Percentiles rank a stretch among this genome's conserved stretches.
These are phyloP conservation scores for Patella depressa DNA, from an alignment of 2,888 invertebrate species.

Conservation along the genomic window DNA sequence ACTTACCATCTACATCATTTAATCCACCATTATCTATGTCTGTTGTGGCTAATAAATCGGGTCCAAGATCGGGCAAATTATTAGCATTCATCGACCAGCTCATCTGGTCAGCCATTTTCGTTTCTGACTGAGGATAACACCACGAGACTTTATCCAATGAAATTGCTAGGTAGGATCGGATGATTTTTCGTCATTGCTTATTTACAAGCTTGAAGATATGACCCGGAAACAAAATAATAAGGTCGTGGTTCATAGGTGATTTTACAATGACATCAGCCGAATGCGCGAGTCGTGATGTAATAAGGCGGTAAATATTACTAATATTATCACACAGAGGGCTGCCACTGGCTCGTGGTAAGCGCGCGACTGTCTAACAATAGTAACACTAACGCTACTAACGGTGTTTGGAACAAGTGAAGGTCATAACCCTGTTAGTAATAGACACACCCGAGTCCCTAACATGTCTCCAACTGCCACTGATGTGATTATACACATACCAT, in stretches of 20 bases:
- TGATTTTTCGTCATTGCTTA: conserved; percentile 56
- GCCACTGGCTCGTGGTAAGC: too few species aligned
- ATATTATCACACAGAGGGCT: too few species aligned
- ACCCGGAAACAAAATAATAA: conserved; percentile 6
- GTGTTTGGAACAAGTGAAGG: too few species aligned
- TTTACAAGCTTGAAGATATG: background rate
- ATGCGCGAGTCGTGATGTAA: too few species aligned
- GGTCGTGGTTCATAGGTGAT: background rate
- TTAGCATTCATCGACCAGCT: conserved; percentile 50
- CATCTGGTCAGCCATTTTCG: conserved; percentile 50
- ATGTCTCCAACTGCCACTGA: too few species aligned
- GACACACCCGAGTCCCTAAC: too few species aligned
- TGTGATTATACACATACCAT: too few species aligned
- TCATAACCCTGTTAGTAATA: too few species aligned
- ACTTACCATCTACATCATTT: conserved; percentile 64
- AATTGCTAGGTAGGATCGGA: conserved; percentile 42
- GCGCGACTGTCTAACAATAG: too few species aligned
- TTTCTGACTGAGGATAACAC: conserved; percentile 45
- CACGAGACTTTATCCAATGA: conserved; percentile 59
- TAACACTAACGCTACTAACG: too few species aligned
- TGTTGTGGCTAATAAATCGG: conserved; percentile 52
- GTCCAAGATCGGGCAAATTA: conserved; percentile 51
- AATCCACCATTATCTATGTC: conserved; percentile 51
- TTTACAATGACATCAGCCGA: too few species aligned
- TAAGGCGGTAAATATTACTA: too few species aligned